These are phyloP conservation scores for Drosophila lini DNA, from an alignment of 1,140 invertebrate genomes.

Conservation along the genomic window DNA sequence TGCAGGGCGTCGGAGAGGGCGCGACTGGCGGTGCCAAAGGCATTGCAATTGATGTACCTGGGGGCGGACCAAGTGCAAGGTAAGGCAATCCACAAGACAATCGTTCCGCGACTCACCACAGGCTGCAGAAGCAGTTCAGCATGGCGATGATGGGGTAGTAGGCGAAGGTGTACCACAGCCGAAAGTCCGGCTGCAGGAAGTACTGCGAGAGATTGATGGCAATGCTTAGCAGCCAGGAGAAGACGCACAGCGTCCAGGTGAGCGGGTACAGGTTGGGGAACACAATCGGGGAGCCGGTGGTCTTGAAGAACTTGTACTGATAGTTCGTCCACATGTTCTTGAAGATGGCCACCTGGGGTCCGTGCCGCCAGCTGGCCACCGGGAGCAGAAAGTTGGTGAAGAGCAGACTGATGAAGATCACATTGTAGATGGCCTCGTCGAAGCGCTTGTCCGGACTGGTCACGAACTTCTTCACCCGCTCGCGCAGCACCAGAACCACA, in stretches of 20 bases:
- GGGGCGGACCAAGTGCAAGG: not conserved
- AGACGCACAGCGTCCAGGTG: slow-evolving; percentile 87
- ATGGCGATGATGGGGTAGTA: slow-evolving; percentile 89
- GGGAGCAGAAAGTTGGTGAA: slow-evolving; percentile 89
- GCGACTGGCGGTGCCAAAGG: slow-evolving; percentile 87
- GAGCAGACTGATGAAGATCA: slow-evolving; percentile 89
- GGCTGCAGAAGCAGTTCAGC: slow-evolving; percentile 88
- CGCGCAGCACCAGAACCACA: slow-evolving; percentile 85
- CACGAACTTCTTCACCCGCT: slow-evolving; percentile 86
- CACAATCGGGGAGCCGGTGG: slow-evolving; percentile 87
- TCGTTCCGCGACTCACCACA: slow-evolving; percentile 84
- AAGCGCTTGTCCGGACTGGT: slow-evolving; percentile 87
- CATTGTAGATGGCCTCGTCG: slow-evolving; percentile 89
- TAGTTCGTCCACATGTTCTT: slow-evolving; percentile 91
- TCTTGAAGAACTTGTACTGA: slow-evolving; percentile 88
- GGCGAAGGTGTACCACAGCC: slow-evolving; percentile 88
- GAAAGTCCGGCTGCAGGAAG: slow-evolving; percentile 88
- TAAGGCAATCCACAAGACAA: not conserved
- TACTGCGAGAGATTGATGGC: slow-evolving; percentile 87
- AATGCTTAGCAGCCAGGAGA: slow-evolving; percentile 87
- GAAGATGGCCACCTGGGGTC: slow-evolving; percentile 88
- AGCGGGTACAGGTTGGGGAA: slow-evolving; percentile 87
- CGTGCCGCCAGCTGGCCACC: slow-evolving; percentile 89
- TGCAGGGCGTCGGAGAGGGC: slow-evolving; percentile 87
- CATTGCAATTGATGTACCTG: slow-evolving; percentile 87